A percentile compares a stretch with the other conserved stretches of the same genome.
These are phyloP conservation scores for Odiellus spinosus DNA, from an alignment of 2,888 invertebrate genomes.

Conservation along the genomic window DNA sequence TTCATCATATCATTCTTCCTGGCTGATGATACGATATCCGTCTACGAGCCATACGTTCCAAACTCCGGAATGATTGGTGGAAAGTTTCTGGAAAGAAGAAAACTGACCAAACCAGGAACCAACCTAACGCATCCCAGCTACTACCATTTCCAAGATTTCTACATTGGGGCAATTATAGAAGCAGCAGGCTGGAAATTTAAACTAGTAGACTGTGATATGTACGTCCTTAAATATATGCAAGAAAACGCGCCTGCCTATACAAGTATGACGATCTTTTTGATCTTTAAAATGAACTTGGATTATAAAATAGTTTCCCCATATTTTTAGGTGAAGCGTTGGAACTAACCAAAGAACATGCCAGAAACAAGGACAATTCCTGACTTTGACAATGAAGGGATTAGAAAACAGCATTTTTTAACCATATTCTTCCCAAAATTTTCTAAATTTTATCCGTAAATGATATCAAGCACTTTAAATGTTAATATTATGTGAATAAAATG, in stretches of 20 bases:
- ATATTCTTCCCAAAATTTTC: too few relatives aligned
- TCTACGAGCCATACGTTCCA: constrained; percentile 51
- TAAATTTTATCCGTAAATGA: too few relatives aligned
- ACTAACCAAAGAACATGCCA: too few relatives aligned
- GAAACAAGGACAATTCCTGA: too few relatives aligned
- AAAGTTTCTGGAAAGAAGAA: constrained; percentile 49
- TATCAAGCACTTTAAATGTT: too few relatives aligned
- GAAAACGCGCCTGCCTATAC: constrained; percentile 21
- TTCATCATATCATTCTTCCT: constrained; percentile 61
- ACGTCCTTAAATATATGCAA: constrained; percentile 48
- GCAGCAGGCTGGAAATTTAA: constrained; percentile 58
- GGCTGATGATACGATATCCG: constrained; percentile 54
- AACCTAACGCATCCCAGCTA: constrained; percentile 53
- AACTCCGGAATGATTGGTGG: constrained; percentile 65
- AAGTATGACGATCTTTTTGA: too few relatives aligned
- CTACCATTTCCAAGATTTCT: constrained; percentile 61
- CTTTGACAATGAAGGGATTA: too few relatives aligned
- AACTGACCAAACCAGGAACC: constrained; percentile 50
- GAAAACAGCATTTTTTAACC: too few relatives aligned
- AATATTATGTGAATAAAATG: too few relatives aligned
- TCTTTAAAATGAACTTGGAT: too few relatives aligned
- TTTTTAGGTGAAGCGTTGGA: too few relatives aligned
- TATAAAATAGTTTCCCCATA: too few relatives aligned
- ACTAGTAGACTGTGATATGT: constrained; percentile 69
- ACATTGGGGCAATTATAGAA: constrained; percentile 53